phyloP scores from a whole-genome alignment of 2,113 vertebrate genomes.

The Callocephalon fimbriatum region DNA sequence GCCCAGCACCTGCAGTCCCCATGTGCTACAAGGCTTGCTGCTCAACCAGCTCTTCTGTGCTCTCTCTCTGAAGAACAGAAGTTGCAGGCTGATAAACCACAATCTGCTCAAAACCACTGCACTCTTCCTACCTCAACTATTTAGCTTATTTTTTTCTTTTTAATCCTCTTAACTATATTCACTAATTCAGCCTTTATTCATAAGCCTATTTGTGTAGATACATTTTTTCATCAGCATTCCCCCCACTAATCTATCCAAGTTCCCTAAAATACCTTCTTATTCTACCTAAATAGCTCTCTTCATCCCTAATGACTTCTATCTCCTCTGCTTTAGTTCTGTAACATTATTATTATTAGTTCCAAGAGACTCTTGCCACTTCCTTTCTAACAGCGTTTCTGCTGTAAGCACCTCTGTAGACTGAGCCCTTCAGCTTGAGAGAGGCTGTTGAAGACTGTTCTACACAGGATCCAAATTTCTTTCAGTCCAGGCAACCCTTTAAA shows the following conservation, averaged over 20 bases:
- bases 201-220: constrained; percentile 11
- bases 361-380: background rate
- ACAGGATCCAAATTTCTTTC: background rate
- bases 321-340: background rate
- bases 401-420: background rate
- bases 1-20: background rate
- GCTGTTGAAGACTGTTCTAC: background rate
- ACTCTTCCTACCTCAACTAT: background rate
- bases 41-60: fast-evolving
- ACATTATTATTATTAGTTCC: constrained; percentile 1
- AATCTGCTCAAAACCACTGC: background rate
- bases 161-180: constrained; percentile 48
- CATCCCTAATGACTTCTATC: constrained; percentile 23
- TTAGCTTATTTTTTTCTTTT: constrained; percentile 31
- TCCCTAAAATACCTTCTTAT: constrained; percentile 17
- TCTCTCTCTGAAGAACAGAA: background rate
- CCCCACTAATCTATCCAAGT: background rate
- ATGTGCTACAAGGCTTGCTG: fast-evolving
- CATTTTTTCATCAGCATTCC: background rate
- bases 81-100: background rate
- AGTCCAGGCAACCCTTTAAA: background rate
- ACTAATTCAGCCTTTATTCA: constrained; percentile 39
- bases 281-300: background rate
- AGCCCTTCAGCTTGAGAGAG: background rate
- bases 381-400: background rate